These are phyloP conservation scores for Pheosia tremula DNA, from an alignment of 2,888 invertebrate species.

Conservation along the genomic window DNA sequence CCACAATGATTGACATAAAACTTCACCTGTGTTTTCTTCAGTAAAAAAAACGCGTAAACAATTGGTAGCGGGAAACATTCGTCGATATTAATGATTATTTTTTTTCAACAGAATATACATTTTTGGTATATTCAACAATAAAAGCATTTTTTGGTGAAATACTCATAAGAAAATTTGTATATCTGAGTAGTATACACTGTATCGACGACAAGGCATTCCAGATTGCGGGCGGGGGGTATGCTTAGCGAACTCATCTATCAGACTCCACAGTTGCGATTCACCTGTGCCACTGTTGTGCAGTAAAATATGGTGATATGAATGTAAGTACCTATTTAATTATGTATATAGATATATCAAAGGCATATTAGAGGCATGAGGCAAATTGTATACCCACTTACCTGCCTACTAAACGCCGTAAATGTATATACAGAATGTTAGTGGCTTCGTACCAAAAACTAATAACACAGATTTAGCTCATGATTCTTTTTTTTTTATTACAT, in stretches of 20 bases:
- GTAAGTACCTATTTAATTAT: not conserved
- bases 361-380: too few species aligned
- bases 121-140: conserved; percentile 3
- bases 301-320: not conserved
- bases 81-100: conserved; percentile 2
- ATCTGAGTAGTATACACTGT: too few species aligned
- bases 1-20: conserved; percentile 78
- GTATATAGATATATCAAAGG: too few species aligned
- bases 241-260: conserved; percentile 15
- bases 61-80: conserved; percentile 30
- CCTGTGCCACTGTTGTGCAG: conserved; percentile 1
- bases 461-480: too few species aligned
- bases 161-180: too few species aligned
- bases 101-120: not conserved
- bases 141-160: too few species aligned
- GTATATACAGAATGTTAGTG: too few species aligned
- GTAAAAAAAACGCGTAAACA: conserved; percentile 52
- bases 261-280: conserved; percentile 14
- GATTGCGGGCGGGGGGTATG: conserved; percentile 2
- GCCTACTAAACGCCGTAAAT: too few species aligned
- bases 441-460: too few species aligned
- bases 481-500: too few species aligned
- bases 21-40: conserved; percentile 73
- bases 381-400: too few species aligned
- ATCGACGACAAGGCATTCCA: conserved; percentile 8